These are phyloP conservation scores for Nasonia longicornis DNA, from an alignment of 1,140 invertebrate species.

Conservation along the genomic window DNA sequence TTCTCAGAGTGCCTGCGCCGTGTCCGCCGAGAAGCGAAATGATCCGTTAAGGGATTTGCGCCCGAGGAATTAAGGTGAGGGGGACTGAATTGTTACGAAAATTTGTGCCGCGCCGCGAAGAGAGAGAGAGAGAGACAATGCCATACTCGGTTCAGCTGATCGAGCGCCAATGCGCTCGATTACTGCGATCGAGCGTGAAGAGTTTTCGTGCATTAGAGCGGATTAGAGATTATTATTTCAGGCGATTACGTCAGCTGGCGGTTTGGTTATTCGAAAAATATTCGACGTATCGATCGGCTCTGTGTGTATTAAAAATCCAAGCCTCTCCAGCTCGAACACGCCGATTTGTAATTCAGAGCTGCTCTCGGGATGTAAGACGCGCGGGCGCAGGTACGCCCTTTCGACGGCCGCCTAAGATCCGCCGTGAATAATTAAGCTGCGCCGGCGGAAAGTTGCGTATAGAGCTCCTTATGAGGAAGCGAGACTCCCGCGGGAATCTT, in stretches of 20 bases:
- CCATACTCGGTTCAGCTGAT: slow-evolving; percentile 41
- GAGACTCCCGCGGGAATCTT: slow-evolving; percentile 60
- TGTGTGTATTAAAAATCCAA: background rate
- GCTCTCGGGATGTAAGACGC: background rate
- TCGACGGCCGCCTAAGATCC: slow-evolving; percentile 18
- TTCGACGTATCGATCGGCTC: background rate
- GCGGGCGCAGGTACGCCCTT: background rate
- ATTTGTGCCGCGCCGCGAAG: background rate
- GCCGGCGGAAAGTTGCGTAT: slow-evolving; percentile 11
- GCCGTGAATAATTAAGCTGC: slow-evolving; percentile 27
- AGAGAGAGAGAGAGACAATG: background rate
- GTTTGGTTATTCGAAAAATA: too few relatives aligned
- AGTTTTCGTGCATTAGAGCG: slow-evolving; percentile 9
- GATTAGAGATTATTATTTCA: background rate
- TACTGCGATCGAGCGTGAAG: slow-evolving; percentile 25
- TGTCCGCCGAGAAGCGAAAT: slow-evolving; percentile 27
- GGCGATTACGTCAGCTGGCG: too few relatives aligned
- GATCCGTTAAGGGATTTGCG: slow-evolving; percentile 36
- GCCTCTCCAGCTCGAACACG: background rate
- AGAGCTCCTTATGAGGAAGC: slow-evolving; percentile 8
- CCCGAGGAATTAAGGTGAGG: slow-evolving; percentile 9
- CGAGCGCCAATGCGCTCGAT: slow-evolving; percentile 32
- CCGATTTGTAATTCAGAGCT: slow-evolving; percentile 24
- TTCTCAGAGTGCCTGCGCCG: slow-evolving; percentile 24
- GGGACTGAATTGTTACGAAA: slow-evolving; percentile 16